Percentiles rank a stretch among this genome's conserved stretches.
Evolutionary conservation across 2,888 invertebrate species (phyloP).

Genomic region (Ennomos fuscantarius): DNA sequence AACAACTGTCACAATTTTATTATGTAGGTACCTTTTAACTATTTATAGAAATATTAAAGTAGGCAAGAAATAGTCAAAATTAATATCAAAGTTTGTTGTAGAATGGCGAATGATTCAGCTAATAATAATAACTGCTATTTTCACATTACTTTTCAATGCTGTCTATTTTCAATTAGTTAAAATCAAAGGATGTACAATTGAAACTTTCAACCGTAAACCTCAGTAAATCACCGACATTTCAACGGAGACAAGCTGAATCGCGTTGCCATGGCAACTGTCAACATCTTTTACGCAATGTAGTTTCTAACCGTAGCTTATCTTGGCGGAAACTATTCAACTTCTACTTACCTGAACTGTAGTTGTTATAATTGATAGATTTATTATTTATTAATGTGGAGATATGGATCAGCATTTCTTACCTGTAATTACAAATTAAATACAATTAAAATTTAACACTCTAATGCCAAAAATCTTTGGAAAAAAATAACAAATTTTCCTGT

Average conservation of each 20-base stretch:
- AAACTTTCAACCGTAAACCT: slow-evolving; percentile 20
- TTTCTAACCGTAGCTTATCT: slow-evolving; percentile 3
- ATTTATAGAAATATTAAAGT: too few species aligned
- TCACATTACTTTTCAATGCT: slow-evolving; percentile 3
- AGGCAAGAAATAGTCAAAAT: too few species aligned
- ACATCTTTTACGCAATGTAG: slow-evolving; percentile 39
- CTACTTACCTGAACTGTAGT: too few species aligned
- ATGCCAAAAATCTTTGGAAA: too few species aligned
- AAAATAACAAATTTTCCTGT: too few species aligned
- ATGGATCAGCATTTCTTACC: slow-evolving; percentile 6
- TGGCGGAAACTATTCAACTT: neutral
- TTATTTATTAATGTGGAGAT: neutral
- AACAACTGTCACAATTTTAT: too few species aligned
- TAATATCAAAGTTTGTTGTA: too few species aligned
- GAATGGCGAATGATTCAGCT: too few species aligned
- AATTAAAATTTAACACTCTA: too few species aligned
- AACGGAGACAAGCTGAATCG: slow-evolving; percentile 26
- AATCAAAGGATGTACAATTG: slow-evolving; percentile 8
- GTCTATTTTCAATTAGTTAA: slow-evolving; percentile 18
- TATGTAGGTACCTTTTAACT: too few species aligned
- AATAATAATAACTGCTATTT: too few species aligned
- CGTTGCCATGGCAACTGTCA: slow-evolving; percentile 65
- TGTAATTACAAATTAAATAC: slow-evolving; percentile 9
- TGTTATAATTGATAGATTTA: neutral
- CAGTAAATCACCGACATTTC: slow-evolving; percentile 39